phyloP scores from a whole-genome alignment of 2,888 invertebrate genomes.

The Slavum lentiscoides region DNA sequence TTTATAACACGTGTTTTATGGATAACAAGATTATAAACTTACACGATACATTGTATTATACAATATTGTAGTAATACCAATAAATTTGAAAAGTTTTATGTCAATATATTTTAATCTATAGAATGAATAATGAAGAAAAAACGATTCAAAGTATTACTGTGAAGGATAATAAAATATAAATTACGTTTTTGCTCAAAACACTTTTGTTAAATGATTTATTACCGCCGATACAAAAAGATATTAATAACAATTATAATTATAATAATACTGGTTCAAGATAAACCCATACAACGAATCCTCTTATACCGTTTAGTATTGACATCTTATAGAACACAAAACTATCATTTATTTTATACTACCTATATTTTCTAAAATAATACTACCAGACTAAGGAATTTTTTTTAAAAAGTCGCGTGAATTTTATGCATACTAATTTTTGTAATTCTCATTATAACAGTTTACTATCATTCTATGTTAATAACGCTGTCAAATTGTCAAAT shows the following conservation, averaged over 20 bases:
- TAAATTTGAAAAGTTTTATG: neutral
- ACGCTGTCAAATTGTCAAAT: neutral
- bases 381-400: too few relatives aligned
- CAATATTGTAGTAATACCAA: neutral
- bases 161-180: neutral
- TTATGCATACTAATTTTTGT: too few relatives aligned
- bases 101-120: neutral
- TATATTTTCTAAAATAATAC: too few relatives aligned
- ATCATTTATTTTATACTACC: too few relatives aligned
- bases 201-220: slow-evolving; percentile 16
- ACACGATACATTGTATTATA: too few relatives aligned
- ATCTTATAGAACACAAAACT: neutral
- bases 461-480: too few relatives aligned
- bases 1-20: too few relatives aligned
- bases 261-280: neutral
- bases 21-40: too few relatives aligned
- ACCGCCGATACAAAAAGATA: neutral
- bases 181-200: neutral
- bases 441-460: too few relatives aligned
- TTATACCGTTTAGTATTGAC: neutral
- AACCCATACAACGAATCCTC: neutral
- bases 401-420: too few relatives aligned
- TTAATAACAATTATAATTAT: neutral
- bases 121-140: neutral
- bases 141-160: neutral